Evolutionary conservation across 1,140 invertebrate genomes (phyloP), one percentile per base, ranked within the genome.

Genomic region (Cyphomyrmex costatus): DNA sequence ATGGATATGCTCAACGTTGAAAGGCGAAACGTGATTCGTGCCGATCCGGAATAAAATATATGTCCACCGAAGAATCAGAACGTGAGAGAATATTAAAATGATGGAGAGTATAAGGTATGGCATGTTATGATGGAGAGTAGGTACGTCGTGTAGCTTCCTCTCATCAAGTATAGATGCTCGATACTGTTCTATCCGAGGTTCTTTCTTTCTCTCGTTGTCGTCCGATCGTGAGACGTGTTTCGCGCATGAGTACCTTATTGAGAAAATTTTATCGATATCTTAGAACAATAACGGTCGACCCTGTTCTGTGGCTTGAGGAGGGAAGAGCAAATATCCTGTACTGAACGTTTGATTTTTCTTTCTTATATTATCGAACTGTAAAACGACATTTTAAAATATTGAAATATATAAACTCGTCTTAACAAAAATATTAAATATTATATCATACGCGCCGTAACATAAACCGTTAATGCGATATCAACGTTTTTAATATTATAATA

Each of bases 1-100:
- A 80, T 71, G 65, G 78, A 80, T 80, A 80, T 56, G 78, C 65
- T 80, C 65, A 80, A 80, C 46, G 65, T 58, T 80, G 78, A 80
- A 80, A 80, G 65, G 65, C 78, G 65, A 80, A 71, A 80, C 49
- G 78, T 70, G 65, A 80, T 80, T 80, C 65, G 61, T 80, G 65
- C 65, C 33, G 77, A 46, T 5, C 30, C 21, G n/a, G 16, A 33
- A 27, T 80, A 58, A 70, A 71, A 80, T 80, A 80, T 80, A 71
- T 16, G 65, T 58, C 19, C 33, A 36, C 49, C 33, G 21, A 10
- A 80, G 65, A 80, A 80, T 80, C 65, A 53, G 16, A 70, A 70
- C 49, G 49, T 24, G 46, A 80, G 33, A 71, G 49, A 71, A 71
- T 71, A 80, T 80, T 80, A 80, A 80, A 80, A 71, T 42, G 66